Evolutionary conservation across 35 echinoderm and acorn worm genomes (phyloP), one percentile per base, ranked within the genome.

Genomic region (Stichopus chloronotus): DNA sequence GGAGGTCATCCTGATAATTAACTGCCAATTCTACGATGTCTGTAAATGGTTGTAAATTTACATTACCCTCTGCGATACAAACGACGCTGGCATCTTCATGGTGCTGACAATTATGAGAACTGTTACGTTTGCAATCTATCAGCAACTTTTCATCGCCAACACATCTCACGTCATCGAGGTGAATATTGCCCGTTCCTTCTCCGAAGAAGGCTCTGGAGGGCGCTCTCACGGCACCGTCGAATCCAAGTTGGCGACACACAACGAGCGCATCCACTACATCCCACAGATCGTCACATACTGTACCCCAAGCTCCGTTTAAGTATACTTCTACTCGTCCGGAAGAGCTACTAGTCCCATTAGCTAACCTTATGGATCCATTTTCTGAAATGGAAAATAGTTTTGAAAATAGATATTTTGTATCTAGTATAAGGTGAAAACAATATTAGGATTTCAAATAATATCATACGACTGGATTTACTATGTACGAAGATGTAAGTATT

Each of bases 271-370:
- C 82, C 10, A 16, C 43, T 6, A 77, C 12, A 60, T 92, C 82
- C 89, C 89, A 95, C 10, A 14, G 11, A 52, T 95, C 90, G 86
- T 92, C 90, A 87, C 94, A 95, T 5, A 95, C 83, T 61, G 94
- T 92, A 5, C 94, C 94, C 78, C 68, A 92, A 12, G 11, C 58
- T 20, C 90, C 94, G 25, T 86, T 21, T 7, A 90, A 8, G 30
- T 60, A 63, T 6, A 95, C 55, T 57, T 95, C 94, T 57, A 95
- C 83, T 14, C 94, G 68, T 24, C 94, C 94, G 59, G 91, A 88
- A 63, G 59, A 58, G 30, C 43, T 23, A 23, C n/a, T 61, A 4
- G 6, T 16, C 16, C 78, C 79, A 68, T 69, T 53, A 14, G 24
- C 87, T 9, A 89, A 21, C 21, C 87, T 23, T 17, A 58, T 25